Base-by-base conservation (phyloP, 1,140 invertebrate genomes). In the Drosophila bifasciata region DNA sequence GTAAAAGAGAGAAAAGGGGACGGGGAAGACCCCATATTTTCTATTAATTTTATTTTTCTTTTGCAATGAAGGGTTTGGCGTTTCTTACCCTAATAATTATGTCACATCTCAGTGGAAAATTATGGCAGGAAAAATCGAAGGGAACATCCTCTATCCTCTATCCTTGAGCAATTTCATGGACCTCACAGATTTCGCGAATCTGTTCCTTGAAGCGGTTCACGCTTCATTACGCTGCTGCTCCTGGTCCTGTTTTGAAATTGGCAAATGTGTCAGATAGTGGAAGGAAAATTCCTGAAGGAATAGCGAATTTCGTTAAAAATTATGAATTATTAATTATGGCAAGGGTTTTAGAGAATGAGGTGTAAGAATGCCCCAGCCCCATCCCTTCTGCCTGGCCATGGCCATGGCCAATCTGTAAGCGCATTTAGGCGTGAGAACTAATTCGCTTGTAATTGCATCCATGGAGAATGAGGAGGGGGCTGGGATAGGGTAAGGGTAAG, bases 271-370 rank as follows among this genome's bases (percentile, higher is more conserved):
- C 28, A 40, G 16, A 15, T 36, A 43, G 59, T 40, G 39, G 3
- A 3, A 21, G 19, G 3, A 53, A 55, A 53, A 53, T n/a, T n/a
- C 25, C 41, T 16, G 13, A 15, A 17, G 23, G 16, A 48, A 40
- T 17, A 4, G 11, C 11, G 32, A 36, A 75, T 78, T 80, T 75
- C 66, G n/a, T 19, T 41, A 41, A 46, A 80, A 71, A 84, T 83
- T 83, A 83, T 83, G 79, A 83, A 83, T 83, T 83, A 84, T 83
- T 70, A 83, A 83, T 83, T 84, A 66, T 83, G 69, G 50, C 9
- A 59, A 53, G 50, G 39, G 66, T 48, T 56, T 16, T 17, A 66
- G 62, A 44, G 70, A 70, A 68, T 25, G 23, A 25, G 23, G 23
- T 25, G 23, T 6, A 25, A 25, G 23, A 7, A 62, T 50, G 25